phyloP scores from a whole-genome alignment of 2,797 vertebrate genomes.

The Sciaenops ocellatus region DNA sequence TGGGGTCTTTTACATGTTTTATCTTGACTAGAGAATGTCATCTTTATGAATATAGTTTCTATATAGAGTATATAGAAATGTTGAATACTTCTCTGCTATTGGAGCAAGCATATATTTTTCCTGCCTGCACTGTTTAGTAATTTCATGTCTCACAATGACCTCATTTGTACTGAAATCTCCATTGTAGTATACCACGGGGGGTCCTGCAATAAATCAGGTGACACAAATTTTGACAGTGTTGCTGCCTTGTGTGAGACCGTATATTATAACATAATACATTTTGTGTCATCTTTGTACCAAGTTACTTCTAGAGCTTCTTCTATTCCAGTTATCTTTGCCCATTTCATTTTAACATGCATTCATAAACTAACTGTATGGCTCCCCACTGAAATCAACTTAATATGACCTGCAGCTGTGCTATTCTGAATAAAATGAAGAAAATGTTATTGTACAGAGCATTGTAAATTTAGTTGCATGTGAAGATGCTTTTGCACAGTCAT shows the following conservation, averaged over 20 bases:
- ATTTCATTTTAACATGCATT: neutral
- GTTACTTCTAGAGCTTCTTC: neutral
- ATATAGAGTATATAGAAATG: neutral
- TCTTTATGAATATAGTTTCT: neutral
- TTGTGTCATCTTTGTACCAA: neutral
- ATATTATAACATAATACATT: neutral
- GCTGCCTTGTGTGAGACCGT: neutral
- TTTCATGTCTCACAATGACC: slow-evolving; percentile 31
- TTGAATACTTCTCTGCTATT: neutral
- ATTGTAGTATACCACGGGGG: neutral
- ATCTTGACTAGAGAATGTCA: neutral
- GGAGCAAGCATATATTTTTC: neutral
- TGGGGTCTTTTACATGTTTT: slow-evolving; percentile 5
- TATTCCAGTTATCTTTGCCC: neutral
- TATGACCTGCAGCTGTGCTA: too few species aligned
- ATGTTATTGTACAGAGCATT: too few species aligned
- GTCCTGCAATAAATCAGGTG: slow-evolving; percentile 4
- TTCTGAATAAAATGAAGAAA: too few species aligned
- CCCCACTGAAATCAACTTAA: too few species aligned
- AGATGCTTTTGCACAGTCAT: slow-evolving; percentile 1
- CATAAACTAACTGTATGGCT: too few species aligned
- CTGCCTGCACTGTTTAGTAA: neutral
- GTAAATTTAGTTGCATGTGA: neutral
- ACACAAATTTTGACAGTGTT: neutral
- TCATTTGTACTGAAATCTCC: slow-evolving; percentile 35